Conservation (phyloP, 2,797 vertebrate genomes). For the Gila robusta region DNA sequence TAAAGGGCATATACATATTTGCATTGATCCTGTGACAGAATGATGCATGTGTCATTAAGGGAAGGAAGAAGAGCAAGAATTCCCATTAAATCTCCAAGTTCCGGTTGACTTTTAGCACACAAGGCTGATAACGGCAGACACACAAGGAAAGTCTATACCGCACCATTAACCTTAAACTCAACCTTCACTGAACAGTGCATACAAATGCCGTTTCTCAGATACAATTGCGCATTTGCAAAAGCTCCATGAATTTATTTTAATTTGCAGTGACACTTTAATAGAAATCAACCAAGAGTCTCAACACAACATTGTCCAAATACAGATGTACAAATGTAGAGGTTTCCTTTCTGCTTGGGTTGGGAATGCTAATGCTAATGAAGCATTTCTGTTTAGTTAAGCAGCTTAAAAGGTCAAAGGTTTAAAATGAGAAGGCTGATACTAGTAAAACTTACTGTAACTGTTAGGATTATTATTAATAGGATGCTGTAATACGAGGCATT, state of each 20-base stretch:
- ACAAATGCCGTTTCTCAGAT: slow-evolving; percentile 70
- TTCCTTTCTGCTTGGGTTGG: background rate
- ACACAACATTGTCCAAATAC: slow-evolving; percentile 23
- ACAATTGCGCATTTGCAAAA: slow-evolving; percentile 61
- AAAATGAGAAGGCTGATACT: background rate
- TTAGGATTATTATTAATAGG: background rate
- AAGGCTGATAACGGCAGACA: slow-evolving; percentile 60
- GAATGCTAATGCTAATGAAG: slow-evolving; percentile 20
- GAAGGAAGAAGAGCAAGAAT: slow-evolving; percentile 56
- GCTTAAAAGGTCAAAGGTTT: slow-evolving; percentile 6
- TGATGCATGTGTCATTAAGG: slow-evolving; percentile 70
- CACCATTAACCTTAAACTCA: slow-evolving; percentile 68
- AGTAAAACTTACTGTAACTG: background rate
- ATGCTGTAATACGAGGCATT: background rate
- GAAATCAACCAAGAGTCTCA: slow-evolving; percentile 29
- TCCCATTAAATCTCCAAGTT: slow-evolving; percentile 69
- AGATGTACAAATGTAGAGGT: slow-evolving; percentile 7
- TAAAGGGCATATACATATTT: slow-evolving; percentile 62
- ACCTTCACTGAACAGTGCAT: slow-evolving; percentile 57
- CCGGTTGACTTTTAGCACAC: slow-evolving; percentile 55
- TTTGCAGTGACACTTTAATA: slow-evolving; percentile 32
- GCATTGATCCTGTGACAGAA: slow-evolving; percentile 67
- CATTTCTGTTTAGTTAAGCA: background rate
- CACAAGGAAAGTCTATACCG: slow-evolving; percentile 54
- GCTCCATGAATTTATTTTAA: slow-evolving; percentile 56